Conservation (phyloP, 1,140 invertebrate genomes). For the Habropoda laboriosa region DNA sequence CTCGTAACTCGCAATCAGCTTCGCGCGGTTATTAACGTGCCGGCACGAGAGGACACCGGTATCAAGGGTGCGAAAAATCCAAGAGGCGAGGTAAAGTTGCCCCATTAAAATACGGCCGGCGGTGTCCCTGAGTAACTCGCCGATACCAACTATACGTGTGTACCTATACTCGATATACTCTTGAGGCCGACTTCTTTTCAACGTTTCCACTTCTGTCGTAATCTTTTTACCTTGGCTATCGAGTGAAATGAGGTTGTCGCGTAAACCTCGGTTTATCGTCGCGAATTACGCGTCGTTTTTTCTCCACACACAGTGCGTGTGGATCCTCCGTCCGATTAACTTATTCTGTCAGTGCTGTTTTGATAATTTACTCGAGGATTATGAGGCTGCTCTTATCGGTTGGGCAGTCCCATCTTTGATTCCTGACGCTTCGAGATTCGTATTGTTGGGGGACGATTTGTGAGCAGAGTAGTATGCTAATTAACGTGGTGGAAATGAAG, state of each 20-base stretch:
- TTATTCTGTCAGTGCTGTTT: no score
- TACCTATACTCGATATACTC: conserved; percentile 17
- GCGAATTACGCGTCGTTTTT: background rate
- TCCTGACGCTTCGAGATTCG: no score
- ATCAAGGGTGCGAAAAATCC: conserved; percentile 23
- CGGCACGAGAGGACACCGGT: no score
- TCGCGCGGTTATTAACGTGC: conserved; percentile 17
- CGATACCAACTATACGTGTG: no score
- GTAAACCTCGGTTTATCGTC: background rate
- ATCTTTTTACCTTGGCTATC: conserved; percentile 12
- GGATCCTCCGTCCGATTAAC: no score
- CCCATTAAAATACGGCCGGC: conserved; percentile 22
- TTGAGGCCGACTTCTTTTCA: conserved; percentile 29
- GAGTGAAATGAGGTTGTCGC: conserved; percentile 25
- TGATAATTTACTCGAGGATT: background rate
- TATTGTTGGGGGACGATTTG: no score
- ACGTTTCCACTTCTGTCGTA: conserved; percentile 33
- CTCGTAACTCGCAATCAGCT: conserved; percentile 37
- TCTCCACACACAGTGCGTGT: no score
- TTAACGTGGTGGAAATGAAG: no score
- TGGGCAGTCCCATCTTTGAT: no score
- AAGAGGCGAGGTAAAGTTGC: background rate
- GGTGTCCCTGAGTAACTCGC: background rate
- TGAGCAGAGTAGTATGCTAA: no score
- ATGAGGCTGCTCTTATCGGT: no score